phyloP scores from a whole-genome alignment of 2,113 vertebrate genomes.

The Mormyrus lacerda region DNA sequence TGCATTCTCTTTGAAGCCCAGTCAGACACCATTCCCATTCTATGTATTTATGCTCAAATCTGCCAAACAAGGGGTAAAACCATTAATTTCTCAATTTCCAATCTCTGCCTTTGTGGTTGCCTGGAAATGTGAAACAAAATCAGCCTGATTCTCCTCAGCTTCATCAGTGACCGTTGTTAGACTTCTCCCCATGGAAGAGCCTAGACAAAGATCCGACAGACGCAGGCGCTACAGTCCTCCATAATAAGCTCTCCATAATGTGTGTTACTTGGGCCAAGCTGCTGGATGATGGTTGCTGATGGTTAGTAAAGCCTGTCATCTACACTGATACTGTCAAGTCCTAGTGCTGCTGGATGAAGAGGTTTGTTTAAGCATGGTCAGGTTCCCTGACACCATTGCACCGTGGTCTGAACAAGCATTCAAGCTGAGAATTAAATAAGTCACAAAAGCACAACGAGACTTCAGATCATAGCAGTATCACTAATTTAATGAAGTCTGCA shows the following conservation, averaged over 20 bases:
- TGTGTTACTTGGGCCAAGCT: neutral
- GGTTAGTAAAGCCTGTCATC: neutral
- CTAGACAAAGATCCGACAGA: neutral
- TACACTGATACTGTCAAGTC: neutral
- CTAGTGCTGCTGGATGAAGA: neutral
- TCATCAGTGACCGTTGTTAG: neutral
- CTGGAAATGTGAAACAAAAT: neutral
- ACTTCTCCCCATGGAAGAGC: neutral
- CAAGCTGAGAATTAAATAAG: neutral
- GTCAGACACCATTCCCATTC: neutral
- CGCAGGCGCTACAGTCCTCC: neutral
- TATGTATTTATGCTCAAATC: neutral
- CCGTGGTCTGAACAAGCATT: neutral
- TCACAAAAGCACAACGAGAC: too few species aligned
- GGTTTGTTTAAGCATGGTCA: neutral
- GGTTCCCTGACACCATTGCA: neutral
- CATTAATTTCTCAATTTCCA: neutral
- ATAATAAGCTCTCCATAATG: neutral
- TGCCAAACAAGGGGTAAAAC: neutral
- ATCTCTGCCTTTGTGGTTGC: neutral
- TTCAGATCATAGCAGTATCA: neutral
- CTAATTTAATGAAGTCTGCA: neutral
- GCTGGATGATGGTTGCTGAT: neutral
- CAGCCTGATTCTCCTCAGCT: neutral
- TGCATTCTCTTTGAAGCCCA: neutral